Base-by-base conservation (phyloP, 2,113 vertebrate genomes). In the Electrona antarctica region DNA sequence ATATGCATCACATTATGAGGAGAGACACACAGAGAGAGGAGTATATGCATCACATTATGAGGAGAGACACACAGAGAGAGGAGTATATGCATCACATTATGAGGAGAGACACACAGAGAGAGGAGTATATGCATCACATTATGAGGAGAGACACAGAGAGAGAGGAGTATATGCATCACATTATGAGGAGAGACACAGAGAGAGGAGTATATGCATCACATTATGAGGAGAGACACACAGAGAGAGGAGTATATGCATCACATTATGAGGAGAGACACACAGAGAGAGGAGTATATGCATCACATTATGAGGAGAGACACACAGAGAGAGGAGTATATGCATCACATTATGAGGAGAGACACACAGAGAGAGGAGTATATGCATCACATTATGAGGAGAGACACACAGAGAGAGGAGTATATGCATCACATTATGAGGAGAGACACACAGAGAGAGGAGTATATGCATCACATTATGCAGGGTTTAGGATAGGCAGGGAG, bases 401-500 rank as follows among this genome's bases (percentile, higher is more conserved):
- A 50, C 15, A 29, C 7, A 29, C 8, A 68, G 28, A 29, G 7
- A 0, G 4, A 64, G 45, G 33, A 52, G 21, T 1, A 21, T 21
- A 21, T 21, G 21, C 21, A 21, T 21, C n/a, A n/a, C n/a, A n/a
- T n/a, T n/a, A n/a, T n/a, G n/a, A n/a, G n/a, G 55, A 77, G 66
- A 51, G 48, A 50, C 15, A 29, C 7, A 29, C 8, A 68, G 28
- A 29, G 7, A 0, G 4, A 64, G 45, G 33, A 52, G 21, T 1
- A 21, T 21, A 21, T 21, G 21, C 21, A 21, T 21, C n/a, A n/a
- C n/a, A n/a, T n/a, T n/a, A n/a, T n/a, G n/a, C n/a, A n/a, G n/a
- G n/a, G n/a, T n/a, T n/a, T 73, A 29, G 61, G 48, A 78, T 51
- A 1, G n/a, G 29, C 9, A 65, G 11, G 33, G 14, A 56, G 59